Conservation (phyloP, 2,113 vertebrate species). For the Dipodomys stephensi region DNA sequence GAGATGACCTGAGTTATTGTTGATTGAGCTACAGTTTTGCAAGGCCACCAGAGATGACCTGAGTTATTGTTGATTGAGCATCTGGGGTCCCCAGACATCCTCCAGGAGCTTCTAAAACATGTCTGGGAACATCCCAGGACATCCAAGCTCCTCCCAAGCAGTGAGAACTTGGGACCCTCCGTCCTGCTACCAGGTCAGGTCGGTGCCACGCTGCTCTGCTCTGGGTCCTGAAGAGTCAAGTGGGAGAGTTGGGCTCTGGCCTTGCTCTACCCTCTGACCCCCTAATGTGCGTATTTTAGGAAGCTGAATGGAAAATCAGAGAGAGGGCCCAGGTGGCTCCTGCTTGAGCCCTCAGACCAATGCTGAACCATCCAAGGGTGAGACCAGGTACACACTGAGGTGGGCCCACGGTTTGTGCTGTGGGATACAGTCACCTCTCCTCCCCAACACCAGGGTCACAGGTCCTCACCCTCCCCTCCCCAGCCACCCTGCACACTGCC, state of each 20-base stretch:
- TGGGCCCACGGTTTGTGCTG: slow-evolving; percentile 77
- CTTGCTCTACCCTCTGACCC: slow-evolving; percentile 49
- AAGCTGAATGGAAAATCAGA: slow-evolving; percentile 52
- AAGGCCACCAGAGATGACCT: background rate
- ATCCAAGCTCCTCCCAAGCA: background rate
- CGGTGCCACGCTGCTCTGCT: background rate
- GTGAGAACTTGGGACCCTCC: background rate
- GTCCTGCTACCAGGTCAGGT: background rate
- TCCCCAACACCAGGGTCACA: slow-evolving; percentile 76
- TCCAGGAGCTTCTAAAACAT: slow-evolving; percentile 27
- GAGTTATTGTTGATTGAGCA: background rate
- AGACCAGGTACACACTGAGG: slow-evolving; percentile 81
- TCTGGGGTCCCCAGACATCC: slow-evolving; percentile 37
- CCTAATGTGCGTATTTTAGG: slow-evolving; percentile 73
- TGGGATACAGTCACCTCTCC: slow-evolving; percentile 74
- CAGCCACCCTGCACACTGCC: background rate
- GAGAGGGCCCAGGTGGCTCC: slow-evolving; percentile 70
- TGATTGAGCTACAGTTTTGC: background rate
- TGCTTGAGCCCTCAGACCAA: slow-evolving; percentile 73
- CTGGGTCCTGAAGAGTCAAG: background rate
- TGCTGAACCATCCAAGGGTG: slow-evolving; percentile 73
- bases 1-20: background rate
- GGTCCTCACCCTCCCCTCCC: slow-evolving; percentile 78
- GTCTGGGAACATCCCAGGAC: background rate
- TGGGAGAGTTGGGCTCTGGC: background rate